Percentiles rank a stretch among this genome's conserved stretches.
Conservation (phyloP, 1,140 invertebrate genomes). For the Diachasma alloeum region DNA sequence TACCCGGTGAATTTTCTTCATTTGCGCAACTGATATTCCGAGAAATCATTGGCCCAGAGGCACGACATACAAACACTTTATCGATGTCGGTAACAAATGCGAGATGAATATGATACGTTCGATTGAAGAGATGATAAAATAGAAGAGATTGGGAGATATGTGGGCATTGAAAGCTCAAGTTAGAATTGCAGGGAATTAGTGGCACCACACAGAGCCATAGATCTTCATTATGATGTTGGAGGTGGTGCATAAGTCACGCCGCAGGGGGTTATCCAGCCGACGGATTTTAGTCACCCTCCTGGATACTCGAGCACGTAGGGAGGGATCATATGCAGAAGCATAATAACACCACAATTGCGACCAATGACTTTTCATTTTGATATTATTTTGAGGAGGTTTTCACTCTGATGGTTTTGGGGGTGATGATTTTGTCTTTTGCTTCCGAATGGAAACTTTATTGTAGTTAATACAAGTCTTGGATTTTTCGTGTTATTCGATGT, state of each 20-base stretch:
- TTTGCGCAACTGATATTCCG: not conserved
- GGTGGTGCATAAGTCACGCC: constrained; percentile 50
- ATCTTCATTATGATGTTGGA: constrained; percentile 49
- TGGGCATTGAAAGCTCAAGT: constrained; percentile 1
- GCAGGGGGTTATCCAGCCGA: constrained; percentile 33
- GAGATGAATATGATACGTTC: not conserved
- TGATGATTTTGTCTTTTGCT: not conserved
- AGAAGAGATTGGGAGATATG: too few relatives aligned
- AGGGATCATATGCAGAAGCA: constrained; percentile 17
- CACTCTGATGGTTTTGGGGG: not conserved
- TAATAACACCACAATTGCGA: constrained; percentile 43
- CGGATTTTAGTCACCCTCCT: constrained; percentile 50
- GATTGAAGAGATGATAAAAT: not conserved
- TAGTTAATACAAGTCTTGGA: too few relatives aligned
- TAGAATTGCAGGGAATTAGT: constrained; percentile 33
- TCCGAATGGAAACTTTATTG: not conserved
- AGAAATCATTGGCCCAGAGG: not conserved
- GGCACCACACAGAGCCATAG: constrained; percentile 36
- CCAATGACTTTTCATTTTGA: constrained; percentile 44
- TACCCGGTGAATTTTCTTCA: not conserved
- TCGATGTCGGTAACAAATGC: not conserved
- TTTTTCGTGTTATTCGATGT: too few relatives aligned
- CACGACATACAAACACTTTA: not conserved
- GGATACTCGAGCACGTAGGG: constrained; percentile 50
- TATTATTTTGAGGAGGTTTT: not conserved